Conservation (phyloP, 2,797 vertebrate species). For the Triplophysa bombifrons region DNA sequence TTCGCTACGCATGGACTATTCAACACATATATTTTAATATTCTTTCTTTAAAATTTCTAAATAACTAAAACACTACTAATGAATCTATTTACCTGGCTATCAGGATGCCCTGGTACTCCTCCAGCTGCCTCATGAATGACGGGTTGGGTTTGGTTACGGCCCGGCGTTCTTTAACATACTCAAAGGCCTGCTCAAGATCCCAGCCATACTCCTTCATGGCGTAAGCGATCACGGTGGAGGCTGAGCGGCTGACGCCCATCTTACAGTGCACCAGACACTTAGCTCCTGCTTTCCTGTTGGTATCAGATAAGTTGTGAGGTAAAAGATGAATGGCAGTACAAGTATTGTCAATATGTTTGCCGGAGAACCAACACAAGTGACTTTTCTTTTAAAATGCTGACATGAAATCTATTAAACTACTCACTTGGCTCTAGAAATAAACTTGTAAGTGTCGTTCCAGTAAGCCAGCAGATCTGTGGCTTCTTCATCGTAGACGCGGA, state of each 20-base stretch:
- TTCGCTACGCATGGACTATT: no score
- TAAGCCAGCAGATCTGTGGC: conserved; percentile 95
- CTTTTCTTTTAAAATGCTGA: no score
- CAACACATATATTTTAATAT: not conserved
- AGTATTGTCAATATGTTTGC: not conserved
- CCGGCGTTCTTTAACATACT: conserved; percentile 91
- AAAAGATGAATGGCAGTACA: not conserved
- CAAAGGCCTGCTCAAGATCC: conserved; percentile 91
- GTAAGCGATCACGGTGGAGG: conserved; percentile 96
- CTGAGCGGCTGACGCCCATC: conserved; percentile 97
- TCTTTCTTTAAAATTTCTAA: not conserved
- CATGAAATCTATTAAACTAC: conserved; percentile 19
- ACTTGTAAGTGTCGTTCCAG: conserved; percentile 98
- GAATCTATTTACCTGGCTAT: conserved; percentile 83
- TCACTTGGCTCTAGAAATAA: conserved; percentile 98
- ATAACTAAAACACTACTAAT: no score
- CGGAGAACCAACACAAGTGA: not conserved
- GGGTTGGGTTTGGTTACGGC: conserved; percentile 95
- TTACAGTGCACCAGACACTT: conserved; percentile 99
- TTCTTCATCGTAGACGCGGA: conserved; percentile 96
- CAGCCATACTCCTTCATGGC: conserved; percentile 99
- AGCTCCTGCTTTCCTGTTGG: conserved; percentile 87
- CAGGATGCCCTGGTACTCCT: conserved; percentile 97
- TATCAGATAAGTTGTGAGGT: conserved; percentile 22
- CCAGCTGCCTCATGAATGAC: conserved; percentile 96